phyloP scores from a whole-genome alignment of 2,797 vertebrate species.

The Peromyscus aztecus region DNA sequence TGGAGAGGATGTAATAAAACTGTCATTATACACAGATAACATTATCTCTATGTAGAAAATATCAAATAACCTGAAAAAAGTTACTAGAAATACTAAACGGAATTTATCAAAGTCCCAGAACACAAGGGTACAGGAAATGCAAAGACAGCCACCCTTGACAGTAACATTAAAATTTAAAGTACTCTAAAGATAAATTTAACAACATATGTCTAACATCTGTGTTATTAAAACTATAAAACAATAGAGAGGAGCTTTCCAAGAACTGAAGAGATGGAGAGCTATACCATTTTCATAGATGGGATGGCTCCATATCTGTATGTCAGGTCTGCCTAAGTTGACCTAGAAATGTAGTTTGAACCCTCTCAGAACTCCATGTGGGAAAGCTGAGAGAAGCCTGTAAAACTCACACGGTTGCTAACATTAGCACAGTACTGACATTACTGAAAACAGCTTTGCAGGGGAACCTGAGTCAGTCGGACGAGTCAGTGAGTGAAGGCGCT shows the following conservation, averaged over 20 bases:
- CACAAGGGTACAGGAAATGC: neutral
- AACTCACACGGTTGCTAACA: neutral
- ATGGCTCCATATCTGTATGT: neutral
- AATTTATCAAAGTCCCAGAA: neutral
- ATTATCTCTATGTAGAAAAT: neutral
- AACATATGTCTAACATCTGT: neutral
- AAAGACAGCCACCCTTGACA: neutral
- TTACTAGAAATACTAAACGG: neutral
- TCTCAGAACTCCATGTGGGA: neutral
- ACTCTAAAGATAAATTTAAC: neutral
- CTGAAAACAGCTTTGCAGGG: neutral
- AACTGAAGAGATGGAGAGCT: neutral
- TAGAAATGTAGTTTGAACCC: neutral
- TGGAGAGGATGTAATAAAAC: constrained; percentile 29
- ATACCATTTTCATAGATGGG: neutral
- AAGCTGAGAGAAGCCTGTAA: neutral
- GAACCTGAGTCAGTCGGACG: neutral
- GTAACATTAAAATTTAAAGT: neutral
- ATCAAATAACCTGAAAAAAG: neutral
- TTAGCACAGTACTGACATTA: neutral
- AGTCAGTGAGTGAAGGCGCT: neutral
- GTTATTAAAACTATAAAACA: neutral
- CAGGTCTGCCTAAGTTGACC: neutral
- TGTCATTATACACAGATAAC: neutral
- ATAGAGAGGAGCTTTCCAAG: neutral